These are phyloP conservation scores for Orchesella cincta DNA, from an alignment of 1,140 invertebrate genomes.

Conservation along the genomic window DNA sequence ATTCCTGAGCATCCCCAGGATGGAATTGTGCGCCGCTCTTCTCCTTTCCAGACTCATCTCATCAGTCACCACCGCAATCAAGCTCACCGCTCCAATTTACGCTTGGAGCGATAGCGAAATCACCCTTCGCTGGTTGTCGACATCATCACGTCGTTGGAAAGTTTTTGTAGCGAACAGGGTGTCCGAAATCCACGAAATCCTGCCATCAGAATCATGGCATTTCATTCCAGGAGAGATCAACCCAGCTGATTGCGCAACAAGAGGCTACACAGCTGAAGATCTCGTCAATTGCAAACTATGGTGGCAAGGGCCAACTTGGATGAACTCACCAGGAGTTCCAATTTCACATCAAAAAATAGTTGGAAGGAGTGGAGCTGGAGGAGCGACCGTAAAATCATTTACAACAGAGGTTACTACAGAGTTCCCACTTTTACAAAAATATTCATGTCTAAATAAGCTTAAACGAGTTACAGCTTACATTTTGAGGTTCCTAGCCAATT, in stretches of 20 bases:
- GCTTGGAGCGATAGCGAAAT: background rate
- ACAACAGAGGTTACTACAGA: background rate
- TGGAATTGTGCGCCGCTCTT: conserved; percentile 51
- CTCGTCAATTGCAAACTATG: background rate
- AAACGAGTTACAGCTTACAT: background rate
- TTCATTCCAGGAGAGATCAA: background rate
- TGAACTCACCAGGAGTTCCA: background rate
- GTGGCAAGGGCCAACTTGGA: background rate
- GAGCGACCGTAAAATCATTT: background rate
- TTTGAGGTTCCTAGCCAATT: no score
- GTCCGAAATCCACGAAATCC: background rate
- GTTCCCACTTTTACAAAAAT: background rate
- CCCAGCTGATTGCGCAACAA: background rate
- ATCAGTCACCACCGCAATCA: conserved; percentile 38
- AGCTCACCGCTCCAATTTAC: conserved; percentile 40
- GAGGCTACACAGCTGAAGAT: background rate
- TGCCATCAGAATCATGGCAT: background rate
- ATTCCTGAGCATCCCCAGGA: conserved; percentile 40
- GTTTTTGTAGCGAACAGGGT: background rate
- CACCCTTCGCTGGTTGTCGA: background rate
- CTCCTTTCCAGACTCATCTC: no score
- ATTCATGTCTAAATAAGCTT: background rate
- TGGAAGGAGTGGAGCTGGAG: no score
- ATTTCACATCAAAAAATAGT: background rate
- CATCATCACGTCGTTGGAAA: background rate